Percentiles rank a stretch among this genome's conserved stretches.
phyloP scores from a whole-genome alignment of 2,113 vertebrate species.

The Eptatretus burgeri region DNA sequence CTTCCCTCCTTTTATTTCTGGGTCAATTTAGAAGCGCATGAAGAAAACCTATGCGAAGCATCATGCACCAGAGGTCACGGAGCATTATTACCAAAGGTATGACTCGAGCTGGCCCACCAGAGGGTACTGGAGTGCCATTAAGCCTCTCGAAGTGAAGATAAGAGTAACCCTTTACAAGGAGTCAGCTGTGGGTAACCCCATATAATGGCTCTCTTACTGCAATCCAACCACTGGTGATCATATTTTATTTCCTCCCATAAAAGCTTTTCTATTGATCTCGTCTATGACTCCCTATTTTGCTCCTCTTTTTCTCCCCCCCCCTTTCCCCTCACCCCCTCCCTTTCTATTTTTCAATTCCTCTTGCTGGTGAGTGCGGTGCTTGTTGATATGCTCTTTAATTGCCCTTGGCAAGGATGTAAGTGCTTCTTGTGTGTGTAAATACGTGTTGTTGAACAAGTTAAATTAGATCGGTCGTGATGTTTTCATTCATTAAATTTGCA shows the following conservation, averaged over 20 bases:
- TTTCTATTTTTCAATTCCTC: no score
- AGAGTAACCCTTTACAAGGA: neutral
- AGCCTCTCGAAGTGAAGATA: neutral
- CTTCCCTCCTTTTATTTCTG: neutral
- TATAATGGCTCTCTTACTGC: constrained; percentile 5
- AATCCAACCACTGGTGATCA: constrained; percentile 4
- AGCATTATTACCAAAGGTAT: constrained; percentile 2
- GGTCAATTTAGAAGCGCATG: constrained; percentile 3
- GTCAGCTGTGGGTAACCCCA: neutral
- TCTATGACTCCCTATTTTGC: no score
- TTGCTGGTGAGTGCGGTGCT: no score
- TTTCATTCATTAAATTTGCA: no score
- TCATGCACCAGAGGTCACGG: constrained; percentile 2
- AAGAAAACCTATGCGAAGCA: constrained; percentile 2
- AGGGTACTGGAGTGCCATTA: constrained; percentile 5
- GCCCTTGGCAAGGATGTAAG: no score
- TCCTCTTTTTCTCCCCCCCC: no score
- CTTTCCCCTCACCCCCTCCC: no score
- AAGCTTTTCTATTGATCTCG: constrained; percentile 4
- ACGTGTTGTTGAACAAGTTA: no score
- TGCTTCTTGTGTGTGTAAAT: no score
- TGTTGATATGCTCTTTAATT: no score
- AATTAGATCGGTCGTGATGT: no score
- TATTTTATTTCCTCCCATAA: constrained; percentile 6
- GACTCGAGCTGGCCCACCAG: neutral